phyloP scores from a whole-genome alignment of 2,888 invertebrate species.

The Diaphora mendica region DNA sequence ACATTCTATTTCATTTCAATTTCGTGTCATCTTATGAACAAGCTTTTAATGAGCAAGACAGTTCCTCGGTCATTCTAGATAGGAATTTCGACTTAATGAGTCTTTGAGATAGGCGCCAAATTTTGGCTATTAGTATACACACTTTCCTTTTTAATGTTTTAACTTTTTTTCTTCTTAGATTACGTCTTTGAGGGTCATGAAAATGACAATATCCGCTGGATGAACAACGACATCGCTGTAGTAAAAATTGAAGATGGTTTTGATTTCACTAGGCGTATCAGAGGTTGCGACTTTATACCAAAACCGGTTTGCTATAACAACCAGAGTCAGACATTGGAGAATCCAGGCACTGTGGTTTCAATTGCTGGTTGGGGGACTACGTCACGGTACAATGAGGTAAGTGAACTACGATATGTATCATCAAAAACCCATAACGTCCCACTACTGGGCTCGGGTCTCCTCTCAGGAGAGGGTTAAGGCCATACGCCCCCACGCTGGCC shows the following conservation, averaged over 20 bases:
- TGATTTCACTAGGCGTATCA: slow-evolving; percentile 70
- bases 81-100: neutral
- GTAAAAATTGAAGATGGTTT: slow-evolving; percentile 78
- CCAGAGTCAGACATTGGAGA: slow-evolving; percentile 73
- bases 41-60: neutral
- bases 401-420: slow-evolving; percentile 23
- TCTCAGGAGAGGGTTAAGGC: no score
- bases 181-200: slow-evolving; percentile 79
- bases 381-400: slow-evolving; percentile 72
- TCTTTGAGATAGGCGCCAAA: neutral
- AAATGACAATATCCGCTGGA: slow-evolving; percentile 79
- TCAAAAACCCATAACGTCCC: no score
- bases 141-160: neutral
- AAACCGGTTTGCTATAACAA: slow-evolving; percentile 77
- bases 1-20: neutral
- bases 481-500: no score
- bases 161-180: slow-evolving; percentile 52
- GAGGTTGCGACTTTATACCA: slow-evolving; percentile 76
- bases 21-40: neutral
- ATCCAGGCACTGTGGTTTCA: slow-evolving; percentile 65
- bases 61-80: neutral
- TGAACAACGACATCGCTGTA: slow-evolving; percentile 80
- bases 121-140: neutral
- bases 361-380: slow-evolving; percentile 80
- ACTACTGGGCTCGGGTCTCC: no score